Evolutionary conservation across 2,797 vertebrate species (phyloP), one percentile per base, ranked within the genome.

Genomic region (Merluccius polli): DNA sequence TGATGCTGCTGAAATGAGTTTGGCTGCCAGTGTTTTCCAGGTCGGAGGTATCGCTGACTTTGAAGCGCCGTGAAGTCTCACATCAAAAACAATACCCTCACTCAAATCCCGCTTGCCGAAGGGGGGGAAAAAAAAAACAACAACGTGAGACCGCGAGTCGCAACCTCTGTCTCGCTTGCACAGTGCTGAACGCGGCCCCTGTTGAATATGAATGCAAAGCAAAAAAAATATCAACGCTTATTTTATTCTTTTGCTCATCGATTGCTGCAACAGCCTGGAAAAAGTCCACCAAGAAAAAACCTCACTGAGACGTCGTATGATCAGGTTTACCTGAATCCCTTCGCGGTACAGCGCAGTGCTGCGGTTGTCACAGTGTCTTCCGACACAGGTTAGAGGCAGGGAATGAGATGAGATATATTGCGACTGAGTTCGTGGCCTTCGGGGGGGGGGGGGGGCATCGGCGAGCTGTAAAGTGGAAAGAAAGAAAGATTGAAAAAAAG

Each of bases 1-100:
- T 82, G 82, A 82, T 87, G 87, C 78, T 76, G 82, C 78, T 85
- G 68, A 83, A 87, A 89, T 86, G 72, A 84, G 70, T 84, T 86
- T 83, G 80, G 76, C 68, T 87, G 80, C 52, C 77, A 74, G 27
- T 77, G 75, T 83, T 84, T 87, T 88, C 67, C 80, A 82, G 77
- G 81, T 87, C 79, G 21, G 70, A 15, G 29, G 59, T 77, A 78
- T 72, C 24, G 27, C 52, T 48, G 36, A 80, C 63, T 81, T 86
- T 76, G 33, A 73, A 29, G 59, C 72, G 29, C 32, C 35, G 77
- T 78, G 41, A 81, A 75, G 31, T 79, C 81, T 77, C 13, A 41
- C 65, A 73, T 75, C 18, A 72, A 29, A n/a, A 75, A 18, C 80
- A 76, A 48, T 1, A 32, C 59, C 78, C 63, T n/a, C 15, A 71